Evolutionary conservation across 2,888 invertebrate species (phyloP).

Genomic region (Corbicula japonica): DNA sequence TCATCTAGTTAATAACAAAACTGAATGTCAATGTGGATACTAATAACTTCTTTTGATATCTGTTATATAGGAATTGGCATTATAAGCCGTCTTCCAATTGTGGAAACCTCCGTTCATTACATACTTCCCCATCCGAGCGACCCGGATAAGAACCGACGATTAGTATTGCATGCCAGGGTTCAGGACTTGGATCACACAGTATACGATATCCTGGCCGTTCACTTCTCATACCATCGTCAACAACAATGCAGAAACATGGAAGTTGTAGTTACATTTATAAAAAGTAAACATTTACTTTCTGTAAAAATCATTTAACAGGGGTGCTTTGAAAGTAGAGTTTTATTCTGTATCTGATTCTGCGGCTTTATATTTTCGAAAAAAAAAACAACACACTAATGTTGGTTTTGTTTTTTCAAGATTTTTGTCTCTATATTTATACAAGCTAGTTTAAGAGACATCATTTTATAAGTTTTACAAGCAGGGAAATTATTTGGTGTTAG

Average conservation of each 20-base stretch:
- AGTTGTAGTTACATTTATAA: constrained; percentile 72
- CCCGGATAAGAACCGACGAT: constrained; percentile 79
- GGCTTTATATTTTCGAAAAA: too few relatives aligned
- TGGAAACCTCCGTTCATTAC: constrained; percentile 55
- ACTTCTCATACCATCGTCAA: constrained; percentile 81
- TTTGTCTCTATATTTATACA: too few relatives aligned
- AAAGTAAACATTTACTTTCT: constrained; percentile 27
- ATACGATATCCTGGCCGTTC: constrained; percentile 74
- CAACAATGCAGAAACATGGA: constrained; percentile 82
- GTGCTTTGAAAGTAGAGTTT: too few relatives aligned
- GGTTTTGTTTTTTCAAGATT: too few relatives aligned
- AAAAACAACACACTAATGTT: too few relatives aligned
- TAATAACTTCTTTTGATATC: too few relatives aligned
- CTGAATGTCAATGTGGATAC: too few relatives aligned
- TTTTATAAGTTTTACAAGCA: too few relatives aligned
- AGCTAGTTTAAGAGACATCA: too few relatives aligned
- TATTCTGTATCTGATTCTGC: too few relatives aligned
- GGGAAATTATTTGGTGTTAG: too few relatives aligned
- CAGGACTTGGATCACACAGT: constrained; percentile 39
- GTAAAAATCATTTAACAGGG: background rate
- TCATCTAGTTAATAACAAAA: too few relatives aligned
- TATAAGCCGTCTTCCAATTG: constrained; percentile 76
- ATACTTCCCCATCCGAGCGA: constrained; percentile 66
- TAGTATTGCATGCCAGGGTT: constrained; percentile 74
- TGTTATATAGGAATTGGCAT: constrained; percentile 82